These are phyloP conservation scores for Deroptyus accipitrinus DNA, from an alignment of 2,113 vertebrate species.

Conservation along the genomic window DNA sequence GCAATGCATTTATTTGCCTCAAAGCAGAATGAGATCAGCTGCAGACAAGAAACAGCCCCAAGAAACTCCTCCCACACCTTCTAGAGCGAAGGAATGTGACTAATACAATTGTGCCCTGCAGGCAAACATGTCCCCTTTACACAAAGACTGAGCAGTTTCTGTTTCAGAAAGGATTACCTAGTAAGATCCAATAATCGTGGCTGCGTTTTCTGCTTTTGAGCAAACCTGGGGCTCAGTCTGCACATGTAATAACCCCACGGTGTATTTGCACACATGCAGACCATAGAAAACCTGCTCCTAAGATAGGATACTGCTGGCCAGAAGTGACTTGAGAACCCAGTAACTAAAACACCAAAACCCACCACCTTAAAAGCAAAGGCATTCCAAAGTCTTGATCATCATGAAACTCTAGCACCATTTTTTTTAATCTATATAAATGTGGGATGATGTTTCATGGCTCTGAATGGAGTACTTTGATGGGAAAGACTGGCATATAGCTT, in stretches of 20 bases:
- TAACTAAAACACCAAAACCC: not conserved
- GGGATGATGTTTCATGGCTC: not conserved
- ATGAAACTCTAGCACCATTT: not conserved
- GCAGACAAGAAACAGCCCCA: not conserved
- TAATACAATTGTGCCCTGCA: not conserved
- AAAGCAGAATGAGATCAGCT: not conserved
- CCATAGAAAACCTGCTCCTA: not conserved
- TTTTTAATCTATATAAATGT: not conserved
- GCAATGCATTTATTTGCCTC: not conserved
- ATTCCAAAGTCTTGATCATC: not conserved
- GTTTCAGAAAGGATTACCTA: not conserved
- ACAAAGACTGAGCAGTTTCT: not conserved
- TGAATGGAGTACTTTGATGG: not conserved
- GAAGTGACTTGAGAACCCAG: not conserved
- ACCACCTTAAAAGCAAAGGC: not conserved
- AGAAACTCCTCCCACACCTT: not conserved
- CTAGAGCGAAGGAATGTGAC: not conserved
- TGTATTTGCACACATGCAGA: not conserved
- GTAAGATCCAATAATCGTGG: not conserved
- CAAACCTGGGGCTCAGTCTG: not conserved
- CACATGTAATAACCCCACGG: rapidly evolving
- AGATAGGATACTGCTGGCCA: not conserved
- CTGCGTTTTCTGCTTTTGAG: not conserved
- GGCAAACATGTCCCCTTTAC: not conserved
- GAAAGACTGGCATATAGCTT: not conserved